A percentile compares a stretch with the other conserved stretches of the same genome.
These are phyloP conservation scores for Leptogaster cylindrica DNA, from an alignment of 2,888 invertebrate genomes.

Conservation along the genomic window DNA sequence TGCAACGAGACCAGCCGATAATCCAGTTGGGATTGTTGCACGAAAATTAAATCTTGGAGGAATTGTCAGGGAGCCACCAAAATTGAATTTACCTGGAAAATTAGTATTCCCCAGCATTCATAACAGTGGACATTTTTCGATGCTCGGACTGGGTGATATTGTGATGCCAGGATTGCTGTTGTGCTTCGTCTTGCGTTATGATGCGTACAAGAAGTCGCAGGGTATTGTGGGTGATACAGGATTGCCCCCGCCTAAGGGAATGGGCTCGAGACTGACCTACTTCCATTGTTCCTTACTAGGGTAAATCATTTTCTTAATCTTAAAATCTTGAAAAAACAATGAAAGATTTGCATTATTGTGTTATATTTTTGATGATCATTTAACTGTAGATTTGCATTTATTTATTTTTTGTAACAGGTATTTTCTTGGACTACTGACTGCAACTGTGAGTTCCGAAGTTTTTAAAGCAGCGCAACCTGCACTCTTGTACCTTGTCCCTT, in stretches of 20 bases:
- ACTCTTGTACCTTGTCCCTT: conserved; percentile 94
- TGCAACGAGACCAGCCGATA: conserved; percentile 84
- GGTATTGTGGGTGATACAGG: conserved; percentile 64
- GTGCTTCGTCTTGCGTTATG: conserved; percentile 96
- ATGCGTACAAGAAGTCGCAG: conserved; percentile 91
- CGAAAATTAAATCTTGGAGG: conserved; percentile 90
- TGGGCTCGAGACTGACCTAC: conserved; percentile 81
- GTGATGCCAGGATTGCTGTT: conserved; percentile 96
- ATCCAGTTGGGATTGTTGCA: conserved; percentile 92
- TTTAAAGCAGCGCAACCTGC: conserved; percentile 99
- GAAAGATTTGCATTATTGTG: neutral
- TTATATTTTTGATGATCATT: no score
- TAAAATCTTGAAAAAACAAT: neutral
- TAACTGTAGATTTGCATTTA: no score
- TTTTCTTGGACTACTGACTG: conserved; percentile 94
- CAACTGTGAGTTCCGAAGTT: conserved; percentile 96
- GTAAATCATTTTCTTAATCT: conserved; percentile 52
- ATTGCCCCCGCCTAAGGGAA: conserved; percentile 64
- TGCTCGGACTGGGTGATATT: conserved; percentile 86
- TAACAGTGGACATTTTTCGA: conserved; percentile 95
- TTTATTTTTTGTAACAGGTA: conserved; percentile 64
- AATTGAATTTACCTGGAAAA: conserved; percentile 94
- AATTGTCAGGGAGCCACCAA: conserved; percentile 90
- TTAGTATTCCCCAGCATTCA: conserved; percentile 97
- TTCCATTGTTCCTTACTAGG: conserved; percentile 98